phyloP scores from a whole-genome alignment of 2,888 invertebrate species.

The Siphlonurus alternatus region DNA sequence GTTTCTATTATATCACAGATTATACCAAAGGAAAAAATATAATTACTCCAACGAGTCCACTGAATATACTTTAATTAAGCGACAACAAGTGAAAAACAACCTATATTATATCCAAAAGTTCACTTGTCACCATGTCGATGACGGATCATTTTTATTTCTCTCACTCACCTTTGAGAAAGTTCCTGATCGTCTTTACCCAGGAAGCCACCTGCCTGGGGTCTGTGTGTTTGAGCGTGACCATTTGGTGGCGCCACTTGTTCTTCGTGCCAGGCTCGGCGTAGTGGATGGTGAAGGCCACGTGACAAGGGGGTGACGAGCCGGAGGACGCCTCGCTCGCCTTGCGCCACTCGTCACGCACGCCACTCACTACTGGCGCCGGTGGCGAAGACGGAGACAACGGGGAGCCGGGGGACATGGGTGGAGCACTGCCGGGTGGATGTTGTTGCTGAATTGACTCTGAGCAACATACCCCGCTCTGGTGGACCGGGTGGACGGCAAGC shows the following conservation, averaged over 20 bases:
- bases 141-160: too few species aligned
- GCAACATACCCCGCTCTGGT: neutral
- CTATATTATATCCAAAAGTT: too few species aligned
- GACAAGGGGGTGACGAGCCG: slow-evolving; percentile 16
- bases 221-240: slow-evolving; percentile 37
- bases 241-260: slow-evolving; percentile 39
- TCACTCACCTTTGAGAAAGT: slow-evolving; percentile 33
- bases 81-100: too few species aligned
- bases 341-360: neutral
- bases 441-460: neutral
- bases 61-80: too few species aligned
- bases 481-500: neutral
- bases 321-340: neutral
- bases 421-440: too few species aligned
- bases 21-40: too few species aligned
- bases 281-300: slow-evolving; percentile 39
- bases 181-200: slow-evolving; percentile 41
- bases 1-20: too few species aligned
- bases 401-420: neutral
- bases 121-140: too few species aligned
- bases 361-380: neutral
- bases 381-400: neutral
- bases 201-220: slow-evolving; percentile 41
- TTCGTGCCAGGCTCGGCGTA: slow-evolving; percentile 38
- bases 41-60: too few species aligned